A percentile compares a stretch with the other conserved stretches of the same genome.
Evolutionary conservation across 2,797 vertebrate genomes (phyloP).

Genomic region (Sebastes dallii): DNA sequence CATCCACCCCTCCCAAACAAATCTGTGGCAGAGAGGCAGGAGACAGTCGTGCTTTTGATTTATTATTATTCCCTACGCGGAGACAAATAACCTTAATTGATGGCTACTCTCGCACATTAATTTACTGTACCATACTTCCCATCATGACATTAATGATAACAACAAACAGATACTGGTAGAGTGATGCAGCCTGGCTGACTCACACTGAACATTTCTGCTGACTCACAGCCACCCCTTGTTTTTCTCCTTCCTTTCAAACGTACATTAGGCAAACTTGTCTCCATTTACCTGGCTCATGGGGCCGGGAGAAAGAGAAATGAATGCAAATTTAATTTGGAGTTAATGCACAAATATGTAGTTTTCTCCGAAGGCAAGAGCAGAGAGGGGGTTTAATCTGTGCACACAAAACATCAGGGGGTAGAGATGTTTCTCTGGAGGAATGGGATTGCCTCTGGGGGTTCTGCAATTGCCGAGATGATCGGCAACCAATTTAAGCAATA

Average conservation of each 20-base stretch:
- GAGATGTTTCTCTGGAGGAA: slow-evolving; percentile 17
- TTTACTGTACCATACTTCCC: slow-evolving; percentile 42
- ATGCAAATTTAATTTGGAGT: slow-evolving; percentile 20
- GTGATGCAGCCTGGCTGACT: slow-evolving; percentile 41
- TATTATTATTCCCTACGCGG: slow-evolving; percentile 34
- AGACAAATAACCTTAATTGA: slow-evolving; percentile 51
- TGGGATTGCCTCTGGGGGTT: slow-evolving; percentile 6
- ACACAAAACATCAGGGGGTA: slow-evolving; percentile 38
- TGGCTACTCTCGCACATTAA: slow-evolving; percentile 43
- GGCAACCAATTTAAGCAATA: slow-evolving; percentile 25
- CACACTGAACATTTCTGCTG: slow-evolving; percentile 62
- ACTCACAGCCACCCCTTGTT: slow-evolving; percentile 50
- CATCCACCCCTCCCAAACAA: slow-evolving; percentile 26
- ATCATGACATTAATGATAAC: slow-evolving; percentile 49
- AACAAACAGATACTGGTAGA: slow-evolving; percentile 45
- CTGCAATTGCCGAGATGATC: background rate
- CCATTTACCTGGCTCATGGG: slow-evolving; percentile 27
- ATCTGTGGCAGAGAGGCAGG: slow-evolving; percentile 27
- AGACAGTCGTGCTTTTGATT: slow-evolving; percentile 41
- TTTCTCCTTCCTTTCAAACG: slow-evolving; percentile 29
- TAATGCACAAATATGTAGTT: slow-evolving; percentile 3
- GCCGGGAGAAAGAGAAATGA: slow-evolving; percentile 3
- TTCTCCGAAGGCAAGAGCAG: background rate
- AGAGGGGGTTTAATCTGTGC: background rate
- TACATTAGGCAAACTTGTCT: slow-evolving; percentile 23